These are phyloP conservation scores for Atta cephalotes DNA, from an alignment of 1,140 invertebrate species.

Conservation along the genomic window DNA sequence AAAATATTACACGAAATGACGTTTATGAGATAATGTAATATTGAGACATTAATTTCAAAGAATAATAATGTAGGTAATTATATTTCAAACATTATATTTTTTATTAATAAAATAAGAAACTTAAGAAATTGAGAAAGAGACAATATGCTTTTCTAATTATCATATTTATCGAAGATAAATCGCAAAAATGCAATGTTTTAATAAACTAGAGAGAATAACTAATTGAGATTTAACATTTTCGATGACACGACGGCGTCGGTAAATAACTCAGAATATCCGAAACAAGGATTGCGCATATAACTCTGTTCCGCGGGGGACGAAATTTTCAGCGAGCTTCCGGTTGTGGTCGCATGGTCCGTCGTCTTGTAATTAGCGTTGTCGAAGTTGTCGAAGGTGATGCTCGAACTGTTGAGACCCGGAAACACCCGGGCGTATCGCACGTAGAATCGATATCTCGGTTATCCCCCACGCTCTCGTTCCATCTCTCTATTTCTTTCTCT, in stretches of 20 bases:
- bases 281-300: conserved; percentile 44
- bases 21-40: conserved; percentile 2
- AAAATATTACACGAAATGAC: neutral
- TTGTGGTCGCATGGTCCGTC: conserved; percentile 66
- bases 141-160: neutral
- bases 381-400: conserved; percentile 73
- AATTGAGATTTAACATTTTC: conserved; percentile 5
- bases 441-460: conserved; percentile 75
- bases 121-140: neutral
- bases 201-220: conserved; percentile 1
- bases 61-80: neutral
- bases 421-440: conserved; percentile 75
- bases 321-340: conserved; percentile 60
- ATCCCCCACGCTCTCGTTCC: conserved; percentile 63
- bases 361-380: conserved; percentile 77
- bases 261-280: conserved; percentile 41
- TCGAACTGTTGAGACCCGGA: conserved; percentile 71
- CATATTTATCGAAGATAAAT: neutral
- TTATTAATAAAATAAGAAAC: neutral
- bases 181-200: neutral
- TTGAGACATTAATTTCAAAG: neutral
- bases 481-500: conserved; percentile 38
- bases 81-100: neutral
- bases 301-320: conserved; percentile 16
- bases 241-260: neutral